A percentile compares a stretch with the other conserved stretches of the same genome.
Conservation (phyloP, 2,113 vertebrate species). For the Myotis yumanensis region DNA sequence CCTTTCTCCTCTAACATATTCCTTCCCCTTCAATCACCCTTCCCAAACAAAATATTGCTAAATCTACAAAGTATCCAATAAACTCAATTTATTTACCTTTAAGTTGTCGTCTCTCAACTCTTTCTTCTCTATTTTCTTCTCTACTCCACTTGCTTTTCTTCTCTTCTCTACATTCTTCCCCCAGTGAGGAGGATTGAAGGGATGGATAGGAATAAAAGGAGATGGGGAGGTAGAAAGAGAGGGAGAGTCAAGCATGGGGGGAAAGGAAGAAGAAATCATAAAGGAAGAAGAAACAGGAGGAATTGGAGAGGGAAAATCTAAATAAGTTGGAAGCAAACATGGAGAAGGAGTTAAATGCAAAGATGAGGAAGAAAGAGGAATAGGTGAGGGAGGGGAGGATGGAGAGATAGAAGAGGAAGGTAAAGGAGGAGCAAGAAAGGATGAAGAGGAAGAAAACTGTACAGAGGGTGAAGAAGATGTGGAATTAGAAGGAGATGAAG, state of each 20-base stretch:
- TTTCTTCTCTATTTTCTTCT: slow-evolving; percentile 81
- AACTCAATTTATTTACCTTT: slow-evolving; percentile 77
- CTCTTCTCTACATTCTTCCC: slow-evolving; percentile 81
- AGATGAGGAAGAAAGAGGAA: slow-evolving; percentile 52
- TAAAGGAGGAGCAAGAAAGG: slow-evolving; percentile 12
- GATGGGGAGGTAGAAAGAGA: slow-evolving; percentile 46
- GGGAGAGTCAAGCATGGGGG: slow-evolving; percentile 59
- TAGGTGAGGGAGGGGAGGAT: not conserved
- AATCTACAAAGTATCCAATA: slow-evolving; percentile 68
- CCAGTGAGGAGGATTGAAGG: slow-evolving; percentile 71
- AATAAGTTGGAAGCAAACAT: slow-evolving; percentile 42
- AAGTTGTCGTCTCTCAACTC: slow-evolving; percentile 76
- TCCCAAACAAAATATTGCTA: slow-evolving; percentile 67
- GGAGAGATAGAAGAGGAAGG: not conserved
- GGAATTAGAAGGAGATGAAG: slow-evolving; percentile 34
- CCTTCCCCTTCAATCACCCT: slow-evolving; percentile 44
- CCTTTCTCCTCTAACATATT: slow-evolving; percentile 32
- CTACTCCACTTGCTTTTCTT: slow-evolving; percentile 78
- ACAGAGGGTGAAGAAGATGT: slow-evolving; percentile 22
- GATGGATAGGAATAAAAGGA: slow-evolving; percentile 58
- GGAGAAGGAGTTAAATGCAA: slow-evolving; percentile 56
- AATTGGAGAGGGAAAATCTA: slow-evolving; percentile 61
- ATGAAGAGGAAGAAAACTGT: slow-evolving; percentile 51
- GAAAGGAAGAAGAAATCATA: slow-evolving; percentile 69
- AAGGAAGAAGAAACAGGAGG: slow-evolving; percentile 61